Evolutionary conservation across 2,797 vertebrate genomes (phyloP).

Genomic region (Crocodylus rhombifer): DNA sequence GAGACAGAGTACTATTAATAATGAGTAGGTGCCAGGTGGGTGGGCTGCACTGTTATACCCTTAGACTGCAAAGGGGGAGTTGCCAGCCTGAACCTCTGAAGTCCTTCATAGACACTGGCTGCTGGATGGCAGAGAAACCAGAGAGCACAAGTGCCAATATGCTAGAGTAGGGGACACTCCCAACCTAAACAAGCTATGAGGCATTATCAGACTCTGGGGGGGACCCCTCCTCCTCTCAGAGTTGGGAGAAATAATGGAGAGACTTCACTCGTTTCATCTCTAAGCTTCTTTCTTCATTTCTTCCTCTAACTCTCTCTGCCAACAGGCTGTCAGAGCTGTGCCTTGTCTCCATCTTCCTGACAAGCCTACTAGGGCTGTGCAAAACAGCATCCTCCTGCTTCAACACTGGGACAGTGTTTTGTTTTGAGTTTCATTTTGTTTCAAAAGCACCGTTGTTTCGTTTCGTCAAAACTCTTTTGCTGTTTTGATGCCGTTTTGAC

Average conservation of each 20-base stretch:
- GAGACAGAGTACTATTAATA: neutral
- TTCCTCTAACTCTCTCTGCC: neutral
- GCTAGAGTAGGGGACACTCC: accelerated
- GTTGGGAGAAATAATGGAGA: neutral
- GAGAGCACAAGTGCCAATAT: accelerated
- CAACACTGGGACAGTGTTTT: accelerated
- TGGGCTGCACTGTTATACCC: neutral
- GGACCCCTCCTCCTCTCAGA: accelerated
- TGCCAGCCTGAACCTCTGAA: neutral
- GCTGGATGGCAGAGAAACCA: neutral
- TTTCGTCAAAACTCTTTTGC: too few species aligned
- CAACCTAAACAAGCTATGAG: neutral
- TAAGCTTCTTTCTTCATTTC: neutral
- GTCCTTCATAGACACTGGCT: neutral
- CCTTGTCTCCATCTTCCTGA: neutral
- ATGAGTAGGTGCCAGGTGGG: neutral
- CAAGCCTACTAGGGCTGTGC: neutral
- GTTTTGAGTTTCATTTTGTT: too few species aligned
- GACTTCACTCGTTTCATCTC: neutral
- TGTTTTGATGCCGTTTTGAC: too few species aligned
- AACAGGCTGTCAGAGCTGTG: neutral
- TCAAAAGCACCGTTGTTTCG: too few species aligned
- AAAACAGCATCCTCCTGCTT: accelerated
- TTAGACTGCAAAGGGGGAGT: neutral
- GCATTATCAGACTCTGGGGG: accelerated